A percentile compares a stretch with the other conserved stretches of the same genome.
Conservation (phyloP, 2,888 invertebrate genomes). For the Leptopilina syphax region DNA sequence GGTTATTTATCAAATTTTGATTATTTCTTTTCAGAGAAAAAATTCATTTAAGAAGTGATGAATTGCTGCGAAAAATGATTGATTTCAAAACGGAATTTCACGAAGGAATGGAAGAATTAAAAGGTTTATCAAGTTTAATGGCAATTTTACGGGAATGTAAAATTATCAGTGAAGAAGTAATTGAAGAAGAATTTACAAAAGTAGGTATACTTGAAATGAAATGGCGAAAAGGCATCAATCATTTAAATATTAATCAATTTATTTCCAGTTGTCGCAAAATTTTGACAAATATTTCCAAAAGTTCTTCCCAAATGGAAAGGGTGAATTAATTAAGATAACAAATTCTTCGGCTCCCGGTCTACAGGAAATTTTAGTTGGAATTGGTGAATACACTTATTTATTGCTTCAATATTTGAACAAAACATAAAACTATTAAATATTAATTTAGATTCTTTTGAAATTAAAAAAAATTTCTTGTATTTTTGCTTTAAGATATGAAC, state of each 20-base stretch:
- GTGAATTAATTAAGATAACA: neutral
- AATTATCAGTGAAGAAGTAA: too few species aligned
- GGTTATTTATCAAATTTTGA: neutral
- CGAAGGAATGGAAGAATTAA: neutral
- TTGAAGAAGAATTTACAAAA: slow-evolving; percentile 1
- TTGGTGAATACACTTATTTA: neutral
- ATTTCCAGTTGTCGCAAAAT: neutral
- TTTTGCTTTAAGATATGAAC: too few species aligned
- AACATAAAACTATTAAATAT: too few species aligned
- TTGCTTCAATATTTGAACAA: too few species aligned
- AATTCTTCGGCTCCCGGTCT: neutral
- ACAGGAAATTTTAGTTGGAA: neutral
- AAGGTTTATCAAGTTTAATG: neutral
- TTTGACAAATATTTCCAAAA: neutral
- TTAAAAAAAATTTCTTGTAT: too few species aligned
- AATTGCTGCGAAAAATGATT: too few species aligned
- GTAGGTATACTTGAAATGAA: neutral
- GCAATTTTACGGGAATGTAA: neutral
- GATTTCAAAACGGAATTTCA: too few species aligned
- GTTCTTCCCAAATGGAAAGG: neutral
- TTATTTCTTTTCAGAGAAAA: too few species aligned
- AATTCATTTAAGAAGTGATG: too few species aligned
- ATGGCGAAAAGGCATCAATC: too few species aligned
- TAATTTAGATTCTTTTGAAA: too few species aligned
- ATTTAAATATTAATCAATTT: neutral